Percentiles rank a stretch among this genome's conserved stretches.
Conservation (phyloP, 2,113 vertebrate species). For the Bostrychus sinensis region DNA sequence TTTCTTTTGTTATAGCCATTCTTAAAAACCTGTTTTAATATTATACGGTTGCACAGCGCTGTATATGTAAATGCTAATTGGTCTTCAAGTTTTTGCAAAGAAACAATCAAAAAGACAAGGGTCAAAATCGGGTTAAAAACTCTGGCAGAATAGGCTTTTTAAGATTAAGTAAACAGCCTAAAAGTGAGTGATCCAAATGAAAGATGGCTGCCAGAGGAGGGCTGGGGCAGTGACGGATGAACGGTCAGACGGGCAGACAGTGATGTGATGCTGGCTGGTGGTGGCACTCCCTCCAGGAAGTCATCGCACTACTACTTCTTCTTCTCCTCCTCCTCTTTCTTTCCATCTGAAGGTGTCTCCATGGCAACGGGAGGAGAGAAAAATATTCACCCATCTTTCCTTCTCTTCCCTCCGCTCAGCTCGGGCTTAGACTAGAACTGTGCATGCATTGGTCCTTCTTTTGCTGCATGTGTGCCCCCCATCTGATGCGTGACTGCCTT, state of each 20-base stretch:
- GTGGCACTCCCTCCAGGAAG: conserved; percentile 73
- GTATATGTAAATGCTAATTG: too few species aligned
- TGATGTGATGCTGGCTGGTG: conserved; percentile 34
- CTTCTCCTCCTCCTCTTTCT: conserved; percentile 23
- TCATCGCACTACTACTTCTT: conserved; percentile 52
- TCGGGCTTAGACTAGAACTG: conserved; percentile 43
- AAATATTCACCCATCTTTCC: conserved; percentile 59
- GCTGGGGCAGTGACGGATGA: conserved; percentile 8
- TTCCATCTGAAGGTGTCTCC: conserved; percentile 73
- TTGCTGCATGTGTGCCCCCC: conserved; percentile 30
- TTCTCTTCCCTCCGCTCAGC: conserved; percentile 12
- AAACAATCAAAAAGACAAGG: neutral
- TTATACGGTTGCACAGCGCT: too few species aligned
- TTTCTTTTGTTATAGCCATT: too few species aligned
- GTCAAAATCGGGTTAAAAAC: conserved; percentile 6
- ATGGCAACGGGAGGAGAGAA: conserved; percentile 71
- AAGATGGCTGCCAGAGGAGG: neutral
- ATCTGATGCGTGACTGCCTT: conserved; percentile 45
- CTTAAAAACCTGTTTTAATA: too few species aligned
- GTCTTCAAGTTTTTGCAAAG: too few species aligned
- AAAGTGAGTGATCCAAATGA: neutral
- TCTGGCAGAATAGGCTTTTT: neutral
- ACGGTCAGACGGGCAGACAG: conserved; percentile 11
- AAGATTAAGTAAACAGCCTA: conserved; percentile 9
- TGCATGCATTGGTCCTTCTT: conserved; percentile 43